phyloP scores from a whole-genome alignment of 1,140 invertebrate species.

The Pogonomyrmex barbatus region DNA sequence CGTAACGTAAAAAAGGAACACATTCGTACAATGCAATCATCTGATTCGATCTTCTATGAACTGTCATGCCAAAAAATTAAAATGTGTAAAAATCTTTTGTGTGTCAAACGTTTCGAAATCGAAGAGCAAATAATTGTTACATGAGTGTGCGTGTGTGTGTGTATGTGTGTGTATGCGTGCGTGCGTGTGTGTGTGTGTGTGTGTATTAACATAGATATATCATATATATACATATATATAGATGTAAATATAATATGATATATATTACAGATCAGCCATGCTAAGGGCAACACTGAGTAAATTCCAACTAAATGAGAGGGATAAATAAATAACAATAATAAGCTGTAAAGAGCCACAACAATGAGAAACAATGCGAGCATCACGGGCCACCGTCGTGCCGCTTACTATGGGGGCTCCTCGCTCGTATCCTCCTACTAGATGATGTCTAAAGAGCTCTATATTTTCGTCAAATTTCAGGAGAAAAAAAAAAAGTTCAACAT shows the following conservation, averaged over 20 bases:
- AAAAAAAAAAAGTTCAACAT: conserved; percentile 44
- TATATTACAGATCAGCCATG: conserved; percentile 84
- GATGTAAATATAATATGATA: conserved; percentile 67
- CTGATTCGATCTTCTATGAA: conserved; percentile 70
- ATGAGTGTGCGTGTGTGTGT: conserved; percentile 55
- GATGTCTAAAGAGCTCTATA: background rate
- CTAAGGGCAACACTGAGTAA: conserved; percentile 85
- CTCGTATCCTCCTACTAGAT: conserved; percentile 50
- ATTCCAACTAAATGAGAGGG: conserved; percentile 81
- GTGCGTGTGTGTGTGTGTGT: too few relatives aligned
- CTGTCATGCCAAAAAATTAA: conserved; percentile 83
- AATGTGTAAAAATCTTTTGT: conserved; percentile 76
- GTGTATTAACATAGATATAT: background rate
- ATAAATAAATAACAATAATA: conserved; percentile 84
- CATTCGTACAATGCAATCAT: conserved; percentile 71
- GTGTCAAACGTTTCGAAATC: conserved; percentile 78
- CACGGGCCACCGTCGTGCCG: conserved; percentile 77
- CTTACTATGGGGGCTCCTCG: conserved; percentile 74
- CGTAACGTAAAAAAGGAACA: conserved; percentile 47
- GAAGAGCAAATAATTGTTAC: conserved; percentile 73
- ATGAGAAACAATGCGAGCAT: conserved; percentile 87
- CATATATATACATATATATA: conserved; percentile 59
- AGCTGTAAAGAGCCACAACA: conserved; percentile 87
- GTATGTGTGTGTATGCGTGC: conserved; percentile 29
- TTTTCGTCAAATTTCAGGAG: background rate